These are phyloP conservation scores for Glossosoma conforme DNA, from an alignment of 1,140 invertebrate species.

Conservation along the genomic window DNA sequence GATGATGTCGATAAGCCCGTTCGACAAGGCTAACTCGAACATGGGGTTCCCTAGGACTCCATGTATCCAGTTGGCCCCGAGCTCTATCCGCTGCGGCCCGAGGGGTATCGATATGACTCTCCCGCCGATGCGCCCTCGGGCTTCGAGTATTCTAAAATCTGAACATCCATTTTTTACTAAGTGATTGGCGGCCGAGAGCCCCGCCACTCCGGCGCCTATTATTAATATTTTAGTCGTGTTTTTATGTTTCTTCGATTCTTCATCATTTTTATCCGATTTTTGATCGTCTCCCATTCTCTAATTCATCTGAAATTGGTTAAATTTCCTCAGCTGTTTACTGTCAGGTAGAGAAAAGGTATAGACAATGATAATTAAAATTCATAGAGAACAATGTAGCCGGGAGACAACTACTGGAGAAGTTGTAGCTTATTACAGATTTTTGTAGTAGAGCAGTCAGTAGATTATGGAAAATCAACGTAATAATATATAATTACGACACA, in stretches of 20 bases:
- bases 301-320: constrained; percentile 22
- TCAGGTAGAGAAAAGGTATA: too few species aligned
- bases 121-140: constrained; percentile 72
- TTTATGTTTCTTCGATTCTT: constrained; percentile 54
- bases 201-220: constrained; percentile 80
- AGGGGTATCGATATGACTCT: constrained; percentile 71
- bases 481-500: too few species aligned
- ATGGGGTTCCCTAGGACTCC: constrained; percentile 81
- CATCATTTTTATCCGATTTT: constrained; percentile 74
- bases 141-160: constrained; percentile 77
- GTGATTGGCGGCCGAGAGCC: constrained; percentile 78
- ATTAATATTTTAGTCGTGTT: constrained; percentile 19
- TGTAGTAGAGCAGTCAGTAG: too few species aligned
- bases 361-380: too few species aligned
- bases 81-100: constrained; percentile 68
- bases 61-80: constrained; percentile 93
- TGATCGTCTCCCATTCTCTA: constrained; percentile 21
- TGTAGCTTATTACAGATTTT: too few species aligned
- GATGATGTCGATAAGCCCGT: constrained; percentile 77
- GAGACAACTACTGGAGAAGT: too few species aligned
- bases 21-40: constrained; percentile 79
- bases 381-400: too few species aligned
- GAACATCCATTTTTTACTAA: constrained; percentile 73
- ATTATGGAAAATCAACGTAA: too few species aligned
- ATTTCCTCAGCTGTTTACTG: constrained; percentile 23